A percentile compares a stretch with the other conserved stretches of the same genome.
These are phyloP conservation scores for Charina bottae DNA, from an alignment of 2,113 vertebrate species.

Conservation along the genomic window DNA sequence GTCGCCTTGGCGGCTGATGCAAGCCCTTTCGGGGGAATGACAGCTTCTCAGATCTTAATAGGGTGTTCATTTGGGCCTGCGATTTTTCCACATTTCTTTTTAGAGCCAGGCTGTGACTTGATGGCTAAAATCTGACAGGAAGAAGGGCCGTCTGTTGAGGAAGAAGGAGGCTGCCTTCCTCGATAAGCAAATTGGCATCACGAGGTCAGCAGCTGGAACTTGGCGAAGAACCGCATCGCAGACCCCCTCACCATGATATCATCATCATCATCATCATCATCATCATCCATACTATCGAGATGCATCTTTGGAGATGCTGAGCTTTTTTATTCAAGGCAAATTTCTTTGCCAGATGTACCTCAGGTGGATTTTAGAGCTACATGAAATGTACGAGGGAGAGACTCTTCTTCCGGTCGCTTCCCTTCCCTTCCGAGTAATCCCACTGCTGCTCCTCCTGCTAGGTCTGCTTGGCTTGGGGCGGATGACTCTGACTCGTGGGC, in stretches of 20 bases:
- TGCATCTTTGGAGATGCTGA: not conserved
- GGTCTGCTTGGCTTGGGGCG: not conserved
- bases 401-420: too few species aligned
- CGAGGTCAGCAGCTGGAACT: conserved; percentile 75
- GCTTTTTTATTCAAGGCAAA: not conserved
- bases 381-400: not conserved
- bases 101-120: conserved; percentile 72
- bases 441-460: too few species aligned
- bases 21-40: conserved; percentile 84
- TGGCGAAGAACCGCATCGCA: conserved; percentile 8
- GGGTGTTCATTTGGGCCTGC: conserved; percentile 83
- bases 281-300: not conserved
- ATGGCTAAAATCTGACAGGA: conserved; percentile 74
- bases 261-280: not conserved
- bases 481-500: too few species aligned
- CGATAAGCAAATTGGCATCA: conserved; percentile 72
- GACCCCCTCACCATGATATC: not conserved
- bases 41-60: conserved; percentile 92
- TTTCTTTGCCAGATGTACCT: too few species aligned
- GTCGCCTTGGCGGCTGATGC: conserved; percentile 83
- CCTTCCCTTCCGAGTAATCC: too few species aligned
- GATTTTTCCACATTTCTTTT: conserved; percentile 77
- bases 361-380: too few species aligned
- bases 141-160: conserved; percentile 50
- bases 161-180: conserved; percentile 63